These are phyloP conservation scores for Falco punctatus DNA, from an alignment of 2,113 vertebrate genomes.

Conservation along the genomic window DNA sequence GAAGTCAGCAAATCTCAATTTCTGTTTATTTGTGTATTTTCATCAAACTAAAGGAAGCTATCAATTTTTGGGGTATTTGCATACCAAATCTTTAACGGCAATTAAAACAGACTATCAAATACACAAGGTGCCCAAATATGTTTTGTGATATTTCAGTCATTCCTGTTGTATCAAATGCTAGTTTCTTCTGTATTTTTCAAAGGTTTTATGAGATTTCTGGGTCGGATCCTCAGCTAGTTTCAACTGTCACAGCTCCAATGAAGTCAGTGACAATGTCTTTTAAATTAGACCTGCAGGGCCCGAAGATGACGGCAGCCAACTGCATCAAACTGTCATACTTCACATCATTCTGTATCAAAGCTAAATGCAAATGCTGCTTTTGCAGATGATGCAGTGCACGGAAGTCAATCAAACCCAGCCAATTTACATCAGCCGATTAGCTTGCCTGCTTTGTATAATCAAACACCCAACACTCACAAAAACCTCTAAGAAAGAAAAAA, in stretches of 20 bases:
- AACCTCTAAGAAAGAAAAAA: not conserved
- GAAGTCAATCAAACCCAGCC: not conserved
- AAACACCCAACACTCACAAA: not conserved
- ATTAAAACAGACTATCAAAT: not conserved
- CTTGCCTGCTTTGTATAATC: not conserved
- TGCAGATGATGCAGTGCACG: not conserved
- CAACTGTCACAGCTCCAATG: not conserved
- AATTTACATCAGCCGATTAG: constrained; percentile 21
- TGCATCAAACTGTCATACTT: constrained; percentile 25
- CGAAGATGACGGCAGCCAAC: not conserved
- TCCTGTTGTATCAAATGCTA: not conserved
- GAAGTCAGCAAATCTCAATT: not conserved
- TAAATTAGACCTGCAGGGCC: constrained; percentile 36
- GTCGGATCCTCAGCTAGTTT: constrained; percentile 16
- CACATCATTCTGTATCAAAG: not conserved
- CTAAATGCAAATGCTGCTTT: constrained; percentile 12
- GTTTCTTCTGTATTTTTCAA: not conserved
- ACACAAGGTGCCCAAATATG: not conserved
- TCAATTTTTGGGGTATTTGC: not conserved
- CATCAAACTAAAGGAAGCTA: not conserved
- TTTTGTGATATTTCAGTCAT: not conserved
- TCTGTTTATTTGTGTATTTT: not conserved
- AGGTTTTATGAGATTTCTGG: not conserved
- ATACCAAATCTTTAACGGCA: not conserved
- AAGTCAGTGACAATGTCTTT: constrained; percentile 24